phyloP scores from a whole-genome alignment of 2,888 invertebrate species.

The Harpalus rubripes region DNA sequence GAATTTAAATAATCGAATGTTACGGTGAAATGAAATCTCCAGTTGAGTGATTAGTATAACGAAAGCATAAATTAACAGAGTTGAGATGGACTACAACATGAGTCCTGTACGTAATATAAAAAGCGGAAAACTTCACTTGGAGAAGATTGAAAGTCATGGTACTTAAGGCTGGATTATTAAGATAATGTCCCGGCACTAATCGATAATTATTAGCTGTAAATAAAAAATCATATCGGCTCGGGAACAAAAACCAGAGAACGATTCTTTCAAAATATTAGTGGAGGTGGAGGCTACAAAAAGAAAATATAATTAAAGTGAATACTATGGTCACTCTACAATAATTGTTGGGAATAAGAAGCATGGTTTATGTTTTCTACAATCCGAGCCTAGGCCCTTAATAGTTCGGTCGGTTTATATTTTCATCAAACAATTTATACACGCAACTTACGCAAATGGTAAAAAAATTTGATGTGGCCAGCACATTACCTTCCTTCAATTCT shows the following conservation, averaged over 20 bases:
- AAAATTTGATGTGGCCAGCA: too few species aligned
- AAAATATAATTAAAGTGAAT: too few species aligned
- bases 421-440: too few species aligned
- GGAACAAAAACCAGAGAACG: slow-evolving; percentile 1
- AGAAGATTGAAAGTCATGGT: slow-evolving; percentile 57
- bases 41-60: slow-evolving; percentile 47
- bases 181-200: slow-evolving; percentile 58
- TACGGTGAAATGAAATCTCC: slow-evolving; percentile 34
- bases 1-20: slow-evolving; percentile 18
- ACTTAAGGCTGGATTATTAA: slow-evolving; percentile 49
- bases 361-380: too few species aligned
- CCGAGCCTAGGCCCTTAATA: too few species aligned
- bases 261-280: slow-evolving; percentile 44
- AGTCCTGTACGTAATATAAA: slow-evolving; percentile 24
- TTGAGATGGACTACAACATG: slow-evolving; percentile 11
- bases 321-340: too few species aligned
- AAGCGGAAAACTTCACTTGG: slow-evolving; percentile 39
- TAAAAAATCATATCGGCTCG: slow-evolving; percentile 54
- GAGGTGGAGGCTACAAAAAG: neutral
- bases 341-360: too few species aligned
- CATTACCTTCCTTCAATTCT: too few species aligned
- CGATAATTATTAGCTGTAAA: slow-evolving; percentile 58
- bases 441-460: too few species aligned
- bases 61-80: slow-evolving; percentile 50
- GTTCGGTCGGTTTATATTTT: too few species aligned